phyloP scores from a whole-genome alignment of 2,888 invertebrate species.

The Pegoplata infirma region DNA sequence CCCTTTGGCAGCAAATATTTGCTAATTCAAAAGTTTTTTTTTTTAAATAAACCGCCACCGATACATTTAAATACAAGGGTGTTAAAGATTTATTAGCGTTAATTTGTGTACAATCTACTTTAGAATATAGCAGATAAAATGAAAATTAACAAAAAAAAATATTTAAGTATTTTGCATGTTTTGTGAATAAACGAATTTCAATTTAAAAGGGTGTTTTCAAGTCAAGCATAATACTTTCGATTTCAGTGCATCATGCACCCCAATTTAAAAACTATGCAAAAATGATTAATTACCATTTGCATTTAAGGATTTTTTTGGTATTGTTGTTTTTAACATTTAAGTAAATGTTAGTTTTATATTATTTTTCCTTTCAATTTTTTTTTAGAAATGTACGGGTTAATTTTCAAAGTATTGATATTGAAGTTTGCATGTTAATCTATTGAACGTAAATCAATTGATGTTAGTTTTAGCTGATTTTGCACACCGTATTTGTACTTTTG shows the following conservation, averaged over 20 bases:
- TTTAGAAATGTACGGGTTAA: too few relatives aligned
- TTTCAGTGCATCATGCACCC: background rate
- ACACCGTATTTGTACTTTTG: too few relatives aligned
- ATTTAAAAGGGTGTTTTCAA: background rate
- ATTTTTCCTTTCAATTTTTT: too few relatives aligned
- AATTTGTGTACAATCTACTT: constrained; percentile 33
- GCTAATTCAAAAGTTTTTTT: too few relatives aligned
- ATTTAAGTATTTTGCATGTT: constrained; percentile 3
- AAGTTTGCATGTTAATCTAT: too few relatives aligned
- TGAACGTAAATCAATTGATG: too few relatives aligned
- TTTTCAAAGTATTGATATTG: too few relatives aligned
- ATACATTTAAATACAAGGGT: constrained; percentile 35
- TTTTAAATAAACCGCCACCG: too few relatives aligned
- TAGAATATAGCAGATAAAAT: background rate
- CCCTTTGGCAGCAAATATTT: too few relatives aligned
- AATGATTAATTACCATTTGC: constrained; percentile 57
- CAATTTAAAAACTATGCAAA: constrained; percentile 39
- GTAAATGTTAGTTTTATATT: too few relatives aligned
- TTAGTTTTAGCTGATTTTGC: too few relatives aligned
- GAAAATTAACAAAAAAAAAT: background rate
- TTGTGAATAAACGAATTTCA: background rate
- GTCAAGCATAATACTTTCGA: background rate
- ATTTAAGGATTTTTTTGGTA: background rate
- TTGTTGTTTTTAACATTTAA: constrained; percentile 20
- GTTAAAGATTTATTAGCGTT: constrained; percentile 51